Conservation (phyloP, 2,888 invertebrate genomes). For the Amphipyra berbera region DNA sequence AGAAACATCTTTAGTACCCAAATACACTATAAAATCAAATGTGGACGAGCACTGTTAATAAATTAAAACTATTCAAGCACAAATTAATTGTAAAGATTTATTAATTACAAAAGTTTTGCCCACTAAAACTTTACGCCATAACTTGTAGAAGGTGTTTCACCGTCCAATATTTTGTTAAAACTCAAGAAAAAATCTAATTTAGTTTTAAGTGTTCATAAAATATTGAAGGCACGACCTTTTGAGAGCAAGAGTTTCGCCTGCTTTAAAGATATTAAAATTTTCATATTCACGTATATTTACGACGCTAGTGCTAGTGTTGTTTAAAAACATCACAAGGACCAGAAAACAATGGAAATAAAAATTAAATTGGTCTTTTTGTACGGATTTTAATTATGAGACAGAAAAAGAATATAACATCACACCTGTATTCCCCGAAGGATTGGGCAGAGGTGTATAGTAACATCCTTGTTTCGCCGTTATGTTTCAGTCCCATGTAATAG, state of each 20-base stretch:
- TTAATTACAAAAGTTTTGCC: conserved; percentile 62
- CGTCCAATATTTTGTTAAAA: conserved; percentile 66
- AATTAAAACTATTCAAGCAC: conserved; percentile 38
- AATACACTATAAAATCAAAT: conserved; percentile 3
- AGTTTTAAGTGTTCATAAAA: conserved; percentile 82
- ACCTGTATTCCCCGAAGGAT: too few species aligned
- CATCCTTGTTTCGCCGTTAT: too few species aligned
- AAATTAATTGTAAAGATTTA: conserved; percentile 58
- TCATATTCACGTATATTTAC: conserved; percentile 73
- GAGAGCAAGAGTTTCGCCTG: conserved; percentile 72
- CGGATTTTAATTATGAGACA: conserved; percentile 59
- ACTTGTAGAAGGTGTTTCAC: conserved; percentile 57
- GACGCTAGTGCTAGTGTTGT: conserved; percentile 53
- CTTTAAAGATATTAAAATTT: conserved; percentile 81
- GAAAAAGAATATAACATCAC: too few species aligned
- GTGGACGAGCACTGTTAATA: conserved; percentile 22
- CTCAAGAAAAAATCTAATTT: conserved; percentile 77
- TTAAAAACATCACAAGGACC: conserved; percentile 48
- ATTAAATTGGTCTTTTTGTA: neutral
- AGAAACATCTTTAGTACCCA: neutral
- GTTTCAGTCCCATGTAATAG: too few species aligned
- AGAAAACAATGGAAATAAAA: conserved; percentile 11
- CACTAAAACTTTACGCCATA: conserved; percentile 56
- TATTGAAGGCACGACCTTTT: conserved; percentile 77
- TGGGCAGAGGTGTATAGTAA: too few species aligned